A percentile compares a stretch with the other conserved stretches of the same genome.
These are phyloP conservation scores for Oryctolagus cuniculus DNA, from an alignment of 2,113 vertebrate species.

Conservation along the genomic window mOryCun1.1 NC_091453.1:92042001-92042500, in stretches of 20 bases:
- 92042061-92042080: conserved; percentile 14
- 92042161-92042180: conserved; percentile 42
- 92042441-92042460: background rate
- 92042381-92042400: background rate
- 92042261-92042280: conserved; percentile 49
- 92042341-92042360: background rate
- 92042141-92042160: background rate
- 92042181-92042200: conserved; percentile 13
- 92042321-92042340: conserved; percentile 38
- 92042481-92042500: conserved; percentile 7
- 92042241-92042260: background rate
- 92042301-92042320: background rate
- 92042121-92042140: background rate
- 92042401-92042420: background rate
- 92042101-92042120: background rate
- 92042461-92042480: background rate
- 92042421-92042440: background rate
- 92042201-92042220: background rate
- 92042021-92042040: conserved; percentile 22
- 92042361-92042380: background rate
- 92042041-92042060: background rate
- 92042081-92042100: conserved; percentile 7
- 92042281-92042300: conserved; percentile 31
- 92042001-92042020: background rate
- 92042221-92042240: conserved; percentile 46